Evolutionary conservation across 2,888 invertebrate genomes (phyloP).

Genomic region (Schrankia costaestrigalis): DNA sequence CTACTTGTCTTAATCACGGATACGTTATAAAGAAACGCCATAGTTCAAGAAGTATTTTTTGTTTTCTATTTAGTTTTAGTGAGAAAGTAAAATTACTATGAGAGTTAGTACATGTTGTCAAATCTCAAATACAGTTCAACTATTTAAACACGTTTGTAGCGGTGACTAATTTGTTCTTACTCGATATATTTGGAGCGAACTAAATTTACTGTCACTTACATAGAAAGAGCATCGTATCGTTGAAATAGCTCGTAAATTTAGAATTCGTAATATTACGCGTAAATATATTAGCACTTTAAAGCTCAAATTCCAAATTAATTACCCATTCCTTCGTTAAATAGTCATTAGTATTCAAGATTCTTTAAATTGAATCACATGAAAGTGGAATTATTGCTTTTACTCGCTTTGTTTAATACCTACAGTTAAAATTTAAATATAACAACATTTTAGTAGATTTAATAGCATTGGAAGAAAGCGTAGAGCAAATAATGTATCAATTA

Average conservation of each 20-base stretch:
- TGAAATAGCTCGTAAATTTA: constrained; percentile 24
- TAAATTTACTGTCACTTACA: constrained; percentile 33
- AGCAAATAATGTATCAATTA: no score
- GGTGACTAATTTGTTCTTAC: constrained; percentile 47
- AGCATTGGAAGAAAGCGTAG: no score
- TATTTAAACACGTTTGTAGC: constrained; percentile 44
- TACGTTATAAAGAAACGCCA: no score
- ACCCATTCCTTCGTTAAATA: not conserved
- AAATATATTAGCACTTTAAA: constrained; percentile 1
- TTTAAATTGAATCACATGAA: not conserved
- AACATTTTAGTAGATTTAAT: no score
- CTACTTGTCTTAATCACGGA: no score
- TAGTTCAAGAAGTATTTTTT: no score
- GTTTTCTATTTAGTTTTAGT: no score
- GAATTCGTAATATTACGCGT: constrained; percentile 3
- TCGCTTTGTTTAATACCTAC: no score
- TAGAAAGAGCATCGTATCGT: constrained; percentile 19
- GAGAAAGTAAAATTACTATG: no score
- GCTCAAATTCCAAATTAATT: not conserved
- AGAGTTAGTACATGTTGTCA: constrained; percentile 24
- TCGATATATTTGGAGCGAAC: constrained; percentile 38
- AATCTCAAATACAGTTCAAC: constrained; percentile 35
- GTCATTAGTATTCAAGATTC: not conserved
- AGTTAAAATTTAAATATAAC: no score
- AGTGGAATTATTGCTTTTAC: no score